Base-by-base conservation (phyloP, 1,140 invertebrate species). In the Helicoverpa armigera region DNA sequence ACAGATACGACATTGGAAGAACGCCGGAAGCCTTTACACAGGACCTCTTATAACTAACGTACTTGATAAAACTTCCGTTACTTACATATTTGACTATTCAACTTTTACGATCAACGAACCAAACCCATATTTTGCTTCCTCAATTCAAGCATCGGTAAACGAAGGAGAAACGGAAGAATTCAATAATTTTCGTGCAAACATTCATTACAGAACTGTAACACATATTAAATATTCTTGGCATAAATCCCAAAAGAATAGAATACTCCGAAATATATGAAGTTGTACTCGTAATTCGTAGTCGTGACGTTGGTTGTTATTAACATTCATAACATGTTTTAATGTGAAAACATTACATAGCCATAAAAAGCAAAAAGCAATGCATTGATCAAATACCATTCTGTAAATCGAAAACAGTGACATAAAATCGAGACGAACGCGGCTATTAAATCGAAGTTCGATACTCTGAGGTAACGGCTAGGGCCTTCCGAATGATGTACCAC, bases 1-100 rank as follows among this genome's bases (percentile, higher is more conserved):
- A 90, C 84, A 87, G 90, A 91, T 92, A 93, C 88, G 89, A 81
- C 88, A 90, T 89, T 87, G 88, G 86, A 90, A 87, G 89, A 77
- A 77, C 90, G 88, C 88, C 89, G 90, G 92, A 93, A 92, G 91
- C 86, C 77, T 84, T 70, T 81, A 67, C 72, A 80, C 73, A 81
- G 76, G 61, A 77, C 61, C 48, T 53, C 23, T 77, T 18, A 61
- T 18, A 54, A 53, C 60, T 77, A 54, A 63, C 61, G 58, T 63
- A 65, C 35, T 77, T 54, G 73, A 77, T 56, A 54, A 13, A 76
- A 58, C 63, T 76, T 60, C 73, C 58, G 9, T 53, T 16, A 53
- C 69, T 48, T 74, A 73, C 53, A 16, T 73, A 74, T 74, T 61
- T 60, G 54, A 58, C 35, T 50, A 10, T 74, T 60, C 56, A 23